Evolutionary conservation across 2,113 vertebrate genomes (phyloP).

Genomic region (Tursiops truncatus): DNA sequence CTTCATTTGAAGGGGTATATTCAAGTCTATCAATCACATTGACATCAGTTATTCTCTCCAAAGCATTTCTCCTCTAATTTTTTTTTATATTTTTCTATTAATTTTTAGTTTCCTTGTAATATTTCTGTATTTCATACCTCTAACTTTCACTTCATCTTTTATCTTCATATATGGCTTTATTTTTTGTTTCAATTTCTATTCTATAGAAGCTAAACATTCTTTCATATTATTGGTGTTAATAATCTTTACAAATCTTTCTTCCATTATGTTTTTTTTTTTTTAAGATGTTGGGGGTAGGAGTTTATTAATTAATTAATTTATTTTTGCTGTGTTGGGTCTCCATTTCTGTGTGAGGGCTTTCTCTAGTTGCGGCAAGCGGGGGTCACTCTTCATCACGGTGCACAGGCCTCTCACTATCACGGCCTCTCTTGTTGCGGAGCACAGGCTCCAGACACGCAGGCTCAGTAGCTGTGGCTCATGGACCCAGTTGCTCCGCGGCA

Average conservation of each 20-base stretch:
- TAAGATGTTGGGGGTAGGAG: too few species aligned
- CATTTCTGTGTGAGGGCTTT: too few species aligned
- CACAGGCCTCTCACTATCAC: too few species aligned
- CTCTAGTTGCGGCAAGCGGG: too few species aligned
- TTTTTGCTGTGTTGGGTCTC: too few species aligned
- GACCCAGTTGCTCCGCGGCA: too few species aligned
- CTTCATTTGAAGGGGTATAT: background rate
- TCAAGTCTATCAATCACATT: background rate
- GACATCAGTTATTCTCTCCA: background rate
- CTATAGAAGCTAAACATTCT: background rate
- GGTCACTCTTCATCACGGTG: too few species aligned
- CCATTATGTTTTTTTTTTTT: background rate
- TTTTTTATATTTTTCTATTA: background rate
- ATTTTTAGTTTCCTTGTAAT: background rate
- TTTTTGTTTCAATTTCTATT: background rate
- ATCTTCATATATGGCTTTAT: background rate
- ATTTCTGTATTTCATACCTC: background rate
- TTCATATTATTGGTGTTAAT: background rate
- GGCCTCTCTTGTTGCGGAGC: too few species aligned
- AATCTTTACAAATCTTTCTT: background rate
- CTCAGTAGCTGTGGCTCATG: too few species aligned
- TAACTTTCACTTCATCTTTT: background rate
- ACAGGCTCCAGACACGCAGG: too few species aligned
- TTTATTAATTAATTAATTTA: too few species aligned
- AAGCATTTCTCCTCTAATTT: background rate